These are phyloP conservation scores for Cuniculus paca DNA, from an alignment of 2,797 vertebrate genomes.

Conservation along the genomic window DNA sequence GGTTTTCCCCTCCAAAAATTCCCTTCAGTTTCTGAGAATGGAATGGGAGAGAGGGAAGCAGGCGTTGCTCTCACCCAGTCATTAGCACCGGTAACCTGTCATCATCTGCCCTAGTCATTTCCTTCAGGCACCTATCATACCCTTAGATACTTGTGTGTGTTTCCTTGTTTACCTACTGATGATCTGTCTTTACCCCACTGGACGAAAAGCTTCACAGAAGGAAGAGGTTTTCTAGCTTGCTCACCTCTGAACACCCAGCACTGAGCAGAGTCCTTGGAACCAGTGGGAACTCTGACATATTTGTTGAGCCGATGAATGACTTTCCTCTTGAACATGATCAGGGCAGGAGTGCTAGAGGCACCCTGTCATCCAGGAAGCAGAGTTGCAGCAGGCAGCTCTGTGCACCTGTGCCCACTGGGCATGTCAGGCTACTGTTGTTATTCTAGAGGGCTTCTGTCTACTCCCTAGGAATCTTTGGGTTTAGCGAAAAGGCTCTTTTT, in stretches of 20 bases:
- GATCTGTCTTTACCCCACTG: background rate
- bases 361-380: background rate
- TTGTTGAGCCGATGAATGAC: background rate
- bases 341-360: background rate
- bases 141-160: background rate
- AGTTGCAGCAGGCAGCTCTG: too few relatives aligned
- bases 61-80: background rate
- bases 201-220: background rate
- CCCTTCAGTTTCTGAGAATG: background rate
- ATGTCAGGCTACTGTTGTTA: background rate
- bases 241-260: background rate
- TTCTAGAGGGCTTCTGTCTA: background rate
- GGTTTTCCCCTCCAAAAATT: background rate
- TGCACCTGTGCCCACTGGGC: rapidly evolving
- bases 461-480: background rate
- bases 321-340: background rate
- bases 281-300: background rate
- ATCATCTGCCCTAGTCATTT: background rate
- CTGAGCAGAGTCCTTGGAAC: background rate
- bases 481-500: constrained; percentile 5
- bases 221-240: background rate
- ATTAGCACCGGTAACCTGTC: background rate
- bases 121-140: background rate
- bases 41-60: background rate
- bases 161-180: background rate